A percentile compares a stretch with the other conserved stretches of the same genome.
phyloP scores from a whole-genome alignment of 2,113 vertebrate species.

The Verasper variegatus region DNA sequence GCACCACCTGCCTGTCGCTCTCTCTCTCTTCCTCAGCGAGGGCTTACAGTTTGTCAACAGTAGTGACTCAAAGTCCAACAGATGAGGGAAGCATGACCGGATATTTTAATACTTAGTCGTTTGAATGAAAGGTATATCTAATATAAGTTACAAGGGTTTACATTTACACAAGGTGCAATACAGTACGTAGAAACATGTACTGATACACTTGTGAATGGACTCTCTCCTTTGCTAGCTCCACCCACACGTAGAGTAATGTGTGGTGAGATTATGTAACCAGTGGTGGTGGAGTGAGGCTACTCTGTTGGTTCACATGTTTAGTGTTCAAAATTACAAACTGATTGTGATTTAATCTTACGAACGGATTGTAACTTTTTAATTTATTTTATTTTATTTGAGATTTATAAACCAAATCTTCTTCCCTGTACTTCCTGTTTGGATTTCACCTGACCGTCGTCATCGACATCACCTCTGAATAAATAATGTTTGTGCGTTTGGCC shows the following conservation, averaged over 20 bases:
- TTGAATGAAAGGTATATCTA: neutral
- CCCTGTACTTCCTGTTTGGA: no score
- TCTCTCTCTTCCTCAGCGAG: slow-evolving; percentile 40
- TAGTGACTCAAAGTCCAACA: slow-evolving; percentile 10
- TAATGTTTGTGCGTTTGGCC: neutral
- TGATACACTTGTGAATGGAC: slow-evolving; percentile 41
- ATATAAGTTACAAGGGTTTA: neutral
- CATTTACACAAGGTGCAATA: neutral
- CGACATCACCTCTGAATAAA: neutral
- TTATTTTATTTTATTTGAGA: neutral
- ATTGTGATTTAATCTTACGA: neutral
- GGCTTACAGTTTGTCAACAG: slow-evolving; percentile 27
- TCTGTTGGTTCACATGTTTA: no score
- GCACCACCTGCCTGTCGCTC: slow-evolving; percentile 70
- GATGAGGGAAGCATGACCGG: neutral
- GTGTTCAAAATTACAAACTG: neutral
- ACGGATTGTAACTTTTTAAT: neutral
- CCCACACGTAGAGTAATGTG: slow-evolving; percentile 19
- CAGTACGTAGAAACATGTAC: neutral
- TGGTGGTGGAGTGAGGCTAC: slow-evolving; percentile 19
- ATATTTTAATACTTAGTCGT: neutral
- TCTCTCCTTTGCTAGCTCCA: neutral
- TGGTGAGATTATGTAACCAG: slow-evolving; percentile 47
- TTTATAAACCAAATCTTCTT: neutral
- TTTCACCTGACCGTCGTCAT: neutral